Evolutionary conservation across 2,888 invertebrate genomes (phyloP).

Genomic region (Drosophila longiperda): DNA sequence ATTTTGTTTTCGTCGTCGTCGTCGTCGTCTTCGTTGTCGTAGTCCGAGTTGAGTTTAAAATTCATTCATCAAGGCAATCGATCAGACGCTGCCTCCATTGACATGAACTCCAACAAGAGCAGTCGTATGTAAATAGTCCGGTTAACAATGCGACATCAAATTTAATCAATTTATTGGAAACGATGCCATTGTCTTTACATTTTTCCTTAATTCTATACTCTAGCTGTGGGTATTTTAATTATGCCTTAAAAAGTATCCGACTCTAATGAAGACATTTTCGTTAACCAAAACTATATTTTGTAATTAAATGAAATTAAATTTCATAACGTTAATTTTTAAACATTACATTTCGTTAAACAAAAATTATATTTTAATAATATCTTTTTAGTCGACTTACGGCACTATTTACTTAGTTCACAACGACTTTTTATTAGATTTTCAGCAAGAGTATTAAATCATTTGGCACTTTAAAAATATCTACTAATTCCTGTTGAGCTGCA

Average conservation of each 20-base stretch:
- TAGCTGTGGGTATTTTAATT: slow-evolving; percentile 8
- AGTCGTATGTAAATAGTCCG: slow-evolving; percentile 68
- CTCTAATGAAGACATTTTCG: neutral
- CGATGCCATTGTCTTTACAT: slow-evolving; percentile 63
- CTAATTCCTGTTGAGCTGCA: slow-evolving; percentile 30
- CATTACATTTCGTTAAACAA: neutral
- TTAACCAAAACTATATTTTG: neutral
- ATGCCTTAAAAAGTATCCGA: slow-evolving; percentile 9
- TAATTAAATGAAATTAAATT: no score
- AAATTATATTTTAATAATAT: neutral
- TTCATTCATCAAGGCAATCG: slow-evolving; percentile 81
- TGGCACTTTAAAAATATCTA: neutral
- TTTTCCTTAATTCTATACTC: slow-evolving; percentile 8
- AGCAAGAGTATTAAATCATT: slow-evolving; percentile 6
- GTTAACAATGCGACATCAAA: slow-evolving; percentile 74
- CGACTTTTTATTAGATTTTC: neutral
- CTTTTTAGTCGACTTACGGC: neutral
- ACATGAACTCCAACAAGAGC: slow-evolving; percentile 33
- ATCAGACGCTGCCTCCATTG: slow-evolving; percentile 63
- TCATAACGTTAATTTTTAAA: no score
- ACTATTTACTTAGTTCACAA: neutral
- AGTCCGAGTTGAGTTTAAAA: slow-evolving; percentile 55
- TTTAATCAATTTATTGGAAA: slow-evolving; percentile 79
- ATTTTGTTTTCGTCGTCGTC: slow-evolving; percentile 7
- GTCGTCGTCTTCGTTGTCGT: slow-evolving; percentile 1